Evolutionary conservation across 37 sponge, comb jelly and placozoan genomes (phyloP).

Genomic region (Aphrocallistes beatrix): DNA sequence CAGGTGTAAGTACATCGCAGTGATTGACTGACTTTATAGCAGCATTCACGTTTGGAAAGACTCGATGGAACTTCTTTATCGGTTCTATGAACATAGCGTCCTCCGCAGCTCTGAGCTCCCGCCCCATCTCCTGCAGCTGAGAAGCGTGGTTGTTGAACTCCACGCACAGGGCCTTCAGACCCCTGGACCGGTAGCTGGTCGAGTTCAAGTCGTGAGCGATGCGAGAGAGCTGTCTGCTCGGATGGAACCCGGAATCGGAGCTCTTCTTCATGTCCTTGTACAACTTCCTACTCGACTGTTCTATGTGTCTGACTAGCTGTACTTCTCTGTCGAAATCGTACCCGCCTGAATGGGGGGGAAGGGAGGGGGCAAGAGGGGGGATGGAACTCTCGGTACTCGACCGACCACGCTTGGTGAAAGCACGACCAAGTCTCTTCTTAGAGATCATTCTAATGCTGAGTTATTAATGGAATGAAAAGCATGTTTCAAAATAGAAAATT

Average conservation of each 20-base stretch:
- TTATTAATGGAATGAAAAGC: not conserved
- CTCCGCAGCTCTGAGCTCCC: not conserved
- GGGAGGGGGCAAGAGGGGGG: not conserved
- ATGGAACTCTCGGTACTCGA: not conserved
- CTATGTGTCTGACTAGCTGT: not conserved
- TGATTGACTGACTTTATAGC: constrained; percentile 5
- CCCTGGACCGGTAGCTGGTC: not conserved
- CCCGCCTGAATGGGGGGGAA: not conserved
- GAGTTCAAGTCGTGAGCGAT: not conserved
- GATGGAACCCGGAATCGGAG: not conserved
- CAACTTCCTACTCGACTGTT: not conserved
- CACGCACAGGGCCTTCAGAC: not conserved
- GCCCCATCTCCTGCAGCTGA: constrained; percentile 1
- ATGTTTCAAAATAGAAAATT: too few species aligned
- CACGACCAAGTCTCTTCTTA: not conserved
- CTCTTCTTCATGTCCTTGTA: constrained; percentile 14
- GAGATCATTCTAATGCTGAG: not conserved
- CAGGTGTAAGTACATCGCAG: too few species aligned
- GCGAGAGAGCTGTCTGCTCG: constrained; percentile 9
- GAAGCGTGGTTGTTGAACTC: constrained; percentile 3
- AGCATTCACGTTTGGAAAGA: not conserved
- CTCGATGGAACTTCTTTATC: constrained; percentile 1
- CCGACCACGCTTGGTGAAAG: not conserved
- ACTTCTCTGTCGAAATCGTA: constrained; percentile 16
- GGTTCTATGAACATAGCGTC: constrained; percentile 2